Evolutionary conservation across 2,113 vertebrate species (phyloP).

Genomic region (Andinoacara biseriatus): DNA sequence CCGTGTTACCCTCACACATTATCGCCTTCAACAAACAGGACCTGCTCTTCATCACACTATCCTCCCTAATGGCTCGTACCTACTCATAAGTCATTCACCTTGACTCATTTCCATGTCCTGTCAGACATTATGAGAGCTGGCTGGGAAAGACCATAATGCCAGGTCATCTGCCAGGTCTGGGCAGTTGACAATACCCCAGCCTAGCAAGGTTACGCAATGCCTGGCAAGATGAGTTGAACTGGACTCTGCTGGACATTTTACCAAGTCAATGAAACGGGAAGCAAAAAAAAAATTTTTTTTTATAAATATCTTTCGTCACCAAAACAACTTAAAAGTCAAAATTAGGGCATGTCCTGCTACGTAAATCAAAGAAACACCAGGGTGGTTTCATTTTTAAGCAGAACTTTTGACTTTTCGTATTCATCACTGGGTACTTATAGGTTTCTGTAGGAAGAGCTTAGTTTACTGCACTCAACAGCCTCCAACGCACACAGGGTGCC

Average conservation of each 20-base stretch:
- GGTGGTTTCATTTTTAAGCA: neutral
- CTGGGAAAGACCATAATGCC: constrained; percentile 59
- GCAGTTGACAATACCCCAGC: constrained; percentile 58
- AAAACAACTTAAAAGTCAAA: neutral
- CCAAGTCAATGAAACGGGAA: neutral
- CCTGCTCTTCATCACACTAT: constrained; percentile 23
- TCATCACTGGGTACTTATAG: neutral
- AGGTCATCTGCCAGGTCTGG: constrained; percentile 42
- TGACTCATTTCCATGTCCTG: constrained; percentile 60
- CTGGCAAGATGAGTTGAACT: constrained; percentile 32
- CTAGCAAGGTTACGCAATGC: constrained; percentile 44
- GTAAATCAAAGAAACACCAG: neutral
- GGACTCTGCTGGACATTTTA: constrained; percentile 12
- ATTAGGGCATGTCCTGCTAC: neutral
- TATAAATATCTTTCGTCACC: neutral
- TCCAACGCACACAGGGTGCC: constrained; percentile 47
- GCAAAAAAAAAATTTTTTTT: neutral
- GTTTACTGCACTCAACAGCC: constrained; percentile 33
- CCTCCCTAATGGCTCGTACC: constrained; percentile 36
- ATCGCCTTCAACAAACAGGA: constrained; percentile 60
- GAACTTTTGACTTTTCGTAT: neutral
- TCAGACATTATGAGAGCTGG: constrained; percentile 43
- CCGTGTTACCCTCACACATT: constrained; percentile 60
- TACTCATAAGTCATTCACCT: constrained; percentile 60
- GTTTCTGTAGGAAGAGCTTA: constrained; percentile 29